These are phyloP conservation scores for Brachionichthys hirsutus DNA, from an alignment of 2,113 vertebrate species.

Conservation along the genomic window DNA sequence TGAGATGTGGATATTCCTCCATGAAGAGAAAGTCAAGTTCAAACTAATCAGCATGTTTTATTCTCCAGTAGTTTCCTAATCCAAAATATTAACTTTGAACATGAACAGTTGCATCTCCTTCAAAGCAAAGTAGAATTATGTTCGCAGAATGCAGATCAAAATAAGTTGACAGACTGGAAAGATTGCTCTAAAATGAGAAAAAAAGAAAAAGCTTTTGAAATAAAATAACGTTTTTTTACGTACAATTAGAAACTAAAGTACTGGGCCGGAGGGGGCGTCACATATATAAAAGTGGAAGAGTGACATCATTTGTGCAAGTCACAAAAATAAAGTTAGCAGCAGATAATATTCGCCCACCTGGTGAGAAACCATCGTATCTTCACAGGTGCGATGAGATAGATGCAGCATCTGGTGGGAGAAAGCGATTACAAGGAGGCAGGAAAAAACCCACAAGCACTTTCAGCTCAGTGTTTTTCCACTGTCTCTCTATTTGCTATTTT, in stretches of 20 bases:
- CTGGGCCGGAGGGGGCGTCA: neutral
- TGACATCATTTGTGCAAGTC: conserved; percentile 29
- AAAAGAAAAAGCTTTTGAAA: conserved; percentile 10
- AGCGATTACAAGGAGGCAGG: conserved; percentile 12
- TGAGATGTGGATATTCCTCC: too few species aligned
- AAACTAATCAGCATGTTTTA: neutral
- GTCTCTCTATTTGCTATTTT: neutral
- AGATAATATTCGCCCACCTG: conserved; percentile 44
- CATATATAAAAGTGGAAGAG: conserved; percentile 12
- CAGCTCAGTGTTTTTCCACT: neutral
- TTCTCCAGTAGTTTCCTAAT: conserved; percentile 14
- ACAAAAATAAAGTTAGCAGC: conserved; percentile 40
- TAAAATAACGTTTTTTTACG: too few species aligned
- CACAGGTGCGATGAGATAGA: conserved; percentile 36
- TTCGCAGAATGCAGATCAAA: conserved; percentile 8
- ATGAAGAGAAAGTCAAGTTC: too few species aligned
- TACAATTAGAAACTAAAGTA: neutral
- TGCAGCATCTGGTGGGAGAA: conserved; percentile 19
- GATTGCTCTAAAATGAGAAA: neutral
- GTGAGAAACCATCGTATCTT: conserved; percentile 44
- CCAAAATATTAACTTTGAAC: conserved; percentile 15
- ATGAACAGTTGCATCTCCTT: conserved; percentile 14
- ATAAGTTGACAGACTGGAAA: conserved; percentile 6
- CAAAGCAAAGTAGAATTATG: too few species aligned
- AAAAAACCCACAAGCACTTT: conserved; percentile 11